A percentile compares a stretch with the other conserved stretches of the same genome.
Evolutionary conservation across 2,797 vertebrate genomes (phyloP).

Genomic region (Chelon labrosus): DNA sequence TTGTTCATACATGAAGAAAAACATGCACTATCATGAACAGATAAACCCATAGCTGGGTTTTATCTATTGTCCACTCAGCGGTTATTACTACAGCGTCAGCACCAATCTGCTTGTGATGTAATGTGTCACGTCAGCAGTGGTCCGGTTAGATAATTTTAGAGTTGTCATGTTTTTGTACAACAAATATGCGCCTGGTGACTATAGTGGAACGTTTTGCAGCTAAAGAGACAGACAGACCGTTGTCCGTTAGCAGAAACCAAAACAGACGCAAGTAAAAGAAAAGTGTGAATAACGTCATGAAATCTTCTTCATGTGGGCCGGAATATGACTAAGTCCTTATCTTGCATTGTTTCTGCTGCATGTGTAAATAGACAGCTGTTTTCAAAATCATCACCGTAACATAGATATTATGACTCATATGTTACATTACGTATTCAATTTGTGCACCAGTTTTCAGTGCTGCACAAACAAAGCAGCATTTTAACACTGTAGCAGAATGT

Average conservation of each 20-base stretch:
- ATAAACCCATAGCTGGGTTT: not conserved
- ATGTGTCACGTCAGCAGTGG: not conserved
- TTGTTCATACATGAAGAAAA: not conserved
- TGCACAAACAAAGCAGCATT: not conserved
- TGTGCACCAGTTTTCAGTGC: not conserved
- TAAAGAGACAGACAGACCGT: not conserved
- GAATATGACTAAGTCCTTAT: not conserved
- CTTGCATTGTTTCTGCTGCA: not conserved
- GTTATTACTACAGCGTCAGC: not conserved
- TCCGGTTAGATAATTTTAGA: not conserved
- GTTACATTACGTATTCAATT: not conserved
- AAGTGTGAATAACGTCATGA: not conserved
- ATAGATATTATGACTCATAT: not conserved
- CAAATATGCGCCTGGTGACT: not conserved
- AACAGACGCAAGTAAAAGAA: not conserved
- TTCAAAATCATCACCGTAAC: not conserved
- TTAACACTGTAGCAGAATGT: not conserved
- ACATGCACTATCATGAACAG: not conserved
- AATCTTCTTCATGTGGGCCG: not conserved
- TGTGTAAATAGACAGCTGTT: not conserved
- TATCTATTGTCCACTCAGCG: not conserved
- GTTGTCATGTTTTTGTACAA: not conserved
- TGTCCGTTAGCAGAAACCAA: conserved; percentile 1
- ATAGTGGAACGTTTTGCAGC: not conserved
- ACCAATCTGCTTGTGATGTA: conserved; percentile 11